phyloP scores from a whole-genome alignment of 2,113 vertebrate genomes.

The Beaufortia kweichowensis region DNA sequence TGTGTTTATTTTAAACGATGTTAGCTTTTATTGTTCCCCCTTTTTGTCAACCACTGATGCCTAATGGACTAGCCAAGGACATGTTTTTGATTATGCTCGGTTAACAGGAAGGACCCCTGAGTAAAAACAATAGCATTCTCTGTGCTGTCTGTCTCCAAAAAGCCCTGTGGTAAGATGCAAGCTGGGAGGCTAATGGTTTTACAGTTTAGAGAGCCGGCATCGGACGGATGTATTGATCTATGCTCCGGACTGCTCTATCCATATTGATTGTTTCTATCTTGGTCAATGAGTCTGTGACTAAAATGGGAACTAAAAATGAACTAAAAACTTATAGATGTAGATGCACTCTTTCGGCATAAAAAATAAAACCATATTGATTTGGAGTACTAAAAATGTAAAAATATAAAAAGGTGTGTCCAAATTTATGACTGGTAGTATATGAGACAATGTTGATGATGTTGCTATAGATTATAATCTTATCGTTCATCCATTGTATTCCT shows the following conservation, averaged over 20 bases:
- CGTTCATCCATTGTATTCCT: too few relatives aligned
- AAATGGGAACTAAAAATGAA: background rate
- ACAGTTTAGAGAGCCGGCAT: slow-evolving; percentile 39
- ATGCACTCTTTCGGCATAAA: too few relatives aligned
- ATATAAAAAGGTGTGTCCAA: too few relatives aligned
- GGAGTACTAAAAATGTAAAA: too few relatives aligned
- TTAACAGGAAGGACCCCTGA: background rate
- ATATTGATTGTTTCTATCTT: slow-evolving; percentile 51
- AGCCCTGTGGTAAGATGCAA: slow-evolving; percentile 34
- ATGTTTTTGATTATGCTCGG: background rate
- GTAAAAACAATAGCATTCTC: slow-evolving; percentile 10
- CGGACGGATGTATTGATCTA: slow-evolving; percentile 56
- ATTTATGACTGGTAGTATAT: too few relatives aligned
- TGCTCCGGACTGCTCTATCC: slow-evolving; percentile 16
- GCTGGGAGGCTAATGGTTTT: slow-evolving; percentile 42
- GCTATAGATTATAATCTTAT: too few relatives aligned
- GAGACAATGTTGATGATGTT: too few relatives aligned
- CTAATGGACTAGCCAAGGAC: slow-evolving; percentile 30
- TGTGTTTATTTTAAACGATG: background rate
- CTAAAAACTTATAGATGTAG: background rate
- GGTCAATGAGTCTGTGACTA: background rate
- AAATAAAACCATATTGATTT: background rate
- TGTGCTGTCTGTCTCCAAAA: background rate
- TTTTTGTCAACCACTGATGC: background rate
- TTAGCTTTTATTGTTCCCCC: slow-evolving; percentile 2